Evolutionary conservation across 1,140 invertebrate genomes (phyloP), one percentile per base, ranked within the genome.

Genomic region (Brachionus rotundiformis): DNA sequence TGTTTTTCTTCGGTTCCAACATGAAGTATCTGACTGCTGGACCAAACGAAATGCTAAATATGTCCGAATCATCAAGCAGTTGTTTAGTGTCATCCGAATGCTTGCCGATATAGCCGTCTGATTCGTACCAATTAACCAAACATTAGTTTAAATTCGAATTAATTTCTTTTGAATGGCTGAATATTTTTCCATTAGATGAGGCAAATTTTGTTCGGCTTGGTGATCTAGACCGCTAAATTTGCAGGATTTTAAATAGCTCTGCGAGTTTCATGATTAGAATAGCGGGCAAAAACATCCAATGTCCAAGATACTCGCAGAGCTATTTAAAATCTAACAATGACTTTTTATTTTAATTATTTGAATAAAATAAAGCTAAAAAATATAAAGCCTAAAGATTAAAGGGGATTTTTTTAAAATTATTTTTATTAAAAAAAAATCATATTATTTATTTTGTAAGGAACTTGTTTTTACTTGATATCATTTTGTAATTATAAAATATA

Each of bases 81-180:
- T 73, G 33, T 73, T 16, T 73, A 29, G 33, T 39, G n/a, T 73
- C 68, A 44, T 73, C 31, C 8, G 68, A 73, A 10, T 73, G 68
- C 29, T 73, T 73, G 8, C 68, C 68, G 8, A 73, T 73, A n/a
- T 39, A 73, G 10, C 68, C 68, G 16, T 73, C 31, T 39, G 33
- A 23, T 73, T 73, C 68, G 29, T 73, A 73, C 68, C 68, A 73
- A 44, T 73, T 73, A 6, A 19, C 68, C n/a, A 73, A 44, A 33
- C 68, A 73, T 23, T 73, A 29, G 16, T 73, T 73, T 23, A 73
- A 23, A 73, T 33, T 39, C 5, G 8, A 7, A 73, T 36, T 73
- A 10, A 10, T 29, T 44, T 39, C 19, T 73, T 73, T 39, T 29
- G 33, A 73, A 33, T 2, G 36, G 8, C 36, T 33, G 13, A 73